phyloP scores from a whole-genome alignment of 2,888 invertebrate genomes.

The Meloe dianella region DNA sequence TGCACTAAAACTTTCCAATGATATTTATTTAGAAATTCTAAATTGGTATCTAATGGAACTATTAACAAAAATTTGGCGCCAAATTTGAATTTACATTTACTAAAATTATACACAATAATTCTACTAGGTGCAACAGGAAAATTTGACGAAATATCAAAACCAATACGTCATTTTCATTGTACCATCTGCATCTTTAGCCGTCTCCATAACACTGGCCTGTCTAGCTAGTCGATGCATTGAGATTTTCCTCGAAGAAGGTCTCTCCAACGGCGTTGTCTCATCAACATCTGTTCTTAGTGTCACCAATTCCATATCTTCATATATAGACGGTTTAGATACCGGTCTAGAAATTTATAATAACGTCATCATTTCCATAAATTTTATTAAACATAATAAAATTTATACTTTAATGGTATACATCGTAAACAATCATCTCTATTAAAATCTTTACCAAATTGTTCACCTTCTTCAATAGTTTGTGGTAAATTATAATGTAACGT shows the following conservation, averaged over 20 bases:
- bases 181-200: constrained; percentile 79
- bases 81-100: background rate
- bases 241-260: constrained; percentile 51
- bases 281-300: constrained; percentile 59
- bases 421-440: constrained; percentile 74
- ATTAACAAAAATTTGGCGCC: background rate
- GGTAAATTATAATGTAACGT: constrained; percentile 83
- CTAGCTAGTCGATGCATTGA: constrained; percentile 76
- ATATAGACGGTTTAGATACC: constrained; percentile 64
- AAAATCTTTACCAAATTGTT: constrained; percentile 85
- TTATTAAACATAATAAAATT: constrained; percentile 11
- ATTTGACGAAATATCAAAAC: constrained; percentile 68
- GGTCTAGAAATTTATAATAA: constrained; percentile 60
- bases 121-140: background rate
- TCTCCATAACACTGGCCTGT: constrained; percentile 82
- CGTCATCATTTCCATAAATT: background rate
- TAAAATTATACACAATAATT: too few species aligned
- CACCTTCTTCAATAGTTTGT: constrained; percentile 87
- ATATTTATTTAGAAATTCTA: too few species aligned
- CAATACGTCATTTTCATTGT: constrained; percentile 86
- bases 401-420: constrained; percentile 73
- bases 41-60: too few species aligned
- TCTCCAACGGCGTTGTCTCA: constrained; percentile 61
- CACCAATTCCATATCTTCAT: constrained; percentile 75
- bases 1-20: too few species aligned